Evolutionary conservation across 2,888 invertebrate genomes (phyloP), one percentile per base, ranked within the genome.

Genomic region (Lottia gigantea): DNA sequence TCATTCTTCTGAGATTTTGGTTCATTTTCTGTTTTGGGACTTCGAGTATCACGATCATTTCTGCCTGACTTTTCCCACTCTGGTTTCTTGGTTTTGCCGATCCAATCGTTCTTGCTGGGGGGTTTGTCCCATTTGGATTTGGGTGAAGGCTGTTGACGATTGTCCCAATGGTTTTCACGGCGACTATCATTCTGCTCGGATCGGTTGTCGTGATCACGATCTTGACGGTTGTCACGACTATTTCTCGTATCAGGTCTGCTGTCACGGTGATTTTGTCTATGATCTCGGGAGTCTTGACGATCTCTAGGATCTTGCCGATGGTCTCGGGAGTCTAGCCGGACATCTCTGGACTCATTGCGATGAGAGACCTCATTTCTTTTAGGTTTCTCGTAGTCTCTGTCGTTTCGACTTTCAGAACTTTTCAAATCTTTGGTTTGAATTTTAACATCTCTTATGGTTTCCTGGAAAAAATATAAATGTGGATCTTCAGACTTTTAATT

Each of bases 311-410:
- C 40, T 40, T 40, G 40, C 2, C 40, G 40, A 40, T 40, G 40
- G 40, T 40, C 40, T 46, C 66, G 49, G 1, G 40, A 23, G 31
- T 72, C 70, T 46, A 70, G 68, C 12, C 72, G 31, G 46, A 75
- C 71, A n/a, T 75, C 71, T 25, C 70, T 68, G 12, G 71, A 66
- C 11, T 70, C 72, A 47, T 74, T 69, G 15, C 76, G 71, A 68
- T 75, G 40, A 8, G 40, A 40, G 40, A 55, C 61, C 26, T 65
- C 66, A 45, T 25, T 55, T 66, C 46, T 49, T 19, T 62, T 61
- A 23, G 46, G 61, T 61, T 62, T 70, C 19, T 66, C 70, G n/a
- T 66, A 40, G 45, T 25, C 65, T 16, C 62, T 62, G 25, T 25
- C 65, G 16, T 62, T 66, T 49, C 55, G 19, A 12, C 19, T 55